Conservation (phyloP, 2,797 vertebrate species). For the Sciurus vulgaris region DNA sequence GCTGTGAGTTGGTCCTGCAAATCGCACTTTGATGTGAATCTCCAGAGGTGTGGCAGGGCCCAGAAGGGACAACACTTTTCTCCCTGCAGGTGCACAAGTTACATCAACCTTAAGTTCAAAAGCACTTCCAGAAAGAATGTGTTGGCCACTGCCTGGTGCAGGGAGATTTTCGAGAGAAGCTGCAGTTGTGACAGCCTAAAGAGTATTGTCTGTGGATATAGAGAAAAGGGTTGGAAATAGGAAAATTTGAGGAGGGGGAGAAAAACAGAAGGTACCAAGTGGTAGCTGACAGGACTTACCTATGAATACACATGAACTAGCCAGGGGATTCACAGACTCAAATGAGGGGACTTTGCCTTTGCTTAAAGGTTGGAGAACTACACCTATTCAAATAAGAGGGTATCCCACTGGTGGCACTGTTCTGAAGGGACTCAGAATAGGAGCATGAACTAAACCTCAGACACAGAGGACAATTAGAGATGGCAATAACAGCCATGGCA, state of each 20-base stretch:
- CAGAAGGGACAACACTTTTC: neutral
- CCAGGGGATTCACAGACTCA: neutral
- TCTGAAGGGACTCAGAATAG: neutral
- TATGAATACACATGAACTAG: neutral
- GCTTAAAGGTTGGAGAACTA: neutral
- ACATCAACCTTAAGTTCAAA: neutral
- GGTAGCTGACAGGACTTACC: neutral
- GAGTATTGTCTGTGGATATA: neutral
- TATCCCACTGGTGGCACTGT: neutral
- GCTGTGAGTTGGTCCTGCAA: neutral
- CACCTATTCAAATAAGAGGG: neutral
- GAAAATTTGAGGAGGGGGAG: neutral
- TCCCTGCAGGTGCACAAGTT: neutral
- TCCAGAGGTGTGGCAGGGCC: too few relatives aligned
- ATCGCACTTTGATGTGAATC: neutral
- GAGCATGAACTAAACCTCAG: fast-evolving
- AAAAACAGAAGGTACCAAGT: neutral
- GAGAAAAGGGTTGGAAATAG: neutral
- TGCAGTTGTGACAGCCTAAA: neutral
- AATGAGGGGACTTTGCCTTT: neutral
- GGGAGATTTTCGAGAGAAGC: neutral
- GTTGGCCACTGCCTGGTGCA: neutral
- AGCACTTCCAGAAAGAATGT: neutral
- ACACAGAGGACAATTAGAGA: too few relatives aligned
- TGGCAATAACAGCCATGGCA: neutral